phyloP scores from a whole-genome alignment of 2,888 invertebrate species.

The Toxonevra muliebris region DNA sequence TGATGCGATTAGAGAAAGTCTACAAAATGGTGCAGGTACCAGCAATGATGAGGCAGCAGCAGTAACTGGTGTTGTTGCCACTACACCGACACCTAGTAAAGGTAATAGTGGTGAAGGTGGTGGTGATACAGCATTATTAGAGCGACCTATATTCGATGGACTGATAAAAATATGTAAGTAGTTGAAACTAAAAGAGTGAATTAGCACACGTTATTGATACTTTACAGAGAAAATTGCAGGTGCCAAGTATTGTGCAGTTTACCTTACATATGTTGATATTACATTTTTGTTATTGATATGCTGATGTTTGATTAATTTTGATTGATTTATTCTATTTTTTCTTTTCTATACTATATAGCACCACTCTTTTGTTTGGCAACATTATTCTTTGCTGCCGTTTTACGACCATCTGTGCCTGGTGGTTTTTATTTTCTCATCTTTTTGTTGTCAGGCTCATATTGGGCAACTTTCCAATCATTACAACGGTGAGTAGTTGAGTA shows the following conservation, averaged over 20 bases:
- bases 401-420: conserved; percentile 84
- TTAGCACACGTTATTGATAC: too few species aligned
- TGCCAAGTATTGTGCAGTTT: too few species aligned
- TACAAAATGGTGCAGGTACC: conserved; percentile 15
- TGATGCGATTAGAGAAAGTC: conserved; percentile 31
- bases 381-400: conserved; percentile 66
- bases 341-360: conserved; percentile 47
- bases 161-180: conserved; percentile 60
- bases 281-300: neutral
- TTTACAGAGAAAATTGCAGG: too few species aligned
- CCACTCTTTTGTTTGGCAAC: conserved; percentile 61
- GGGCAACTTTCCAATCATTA: conserved; percentile 83
- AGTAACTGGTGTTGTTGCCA: conserved; percentile 14
- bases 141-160: conserved; percentile 55
- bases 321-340: neutral
- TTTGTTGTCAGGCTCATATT: conserved; percentile 84
- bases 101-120: neutral
- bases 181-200: neutral
- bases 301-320: conserved; percentile 1
- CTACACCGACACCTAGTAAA: conserved; percentile 8
- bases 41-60: conserved; percentile 9
- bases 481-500: conserved; percentile 66
- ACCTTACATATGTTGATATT: too few species aligned
- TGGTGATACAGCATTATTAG: neutral
- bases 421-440: conserved; percentile 89